Evolutionary conservation across 2,888 invertebrate genomes (phyloP).

Genomic region (Pherbina coryleti): DNA sequence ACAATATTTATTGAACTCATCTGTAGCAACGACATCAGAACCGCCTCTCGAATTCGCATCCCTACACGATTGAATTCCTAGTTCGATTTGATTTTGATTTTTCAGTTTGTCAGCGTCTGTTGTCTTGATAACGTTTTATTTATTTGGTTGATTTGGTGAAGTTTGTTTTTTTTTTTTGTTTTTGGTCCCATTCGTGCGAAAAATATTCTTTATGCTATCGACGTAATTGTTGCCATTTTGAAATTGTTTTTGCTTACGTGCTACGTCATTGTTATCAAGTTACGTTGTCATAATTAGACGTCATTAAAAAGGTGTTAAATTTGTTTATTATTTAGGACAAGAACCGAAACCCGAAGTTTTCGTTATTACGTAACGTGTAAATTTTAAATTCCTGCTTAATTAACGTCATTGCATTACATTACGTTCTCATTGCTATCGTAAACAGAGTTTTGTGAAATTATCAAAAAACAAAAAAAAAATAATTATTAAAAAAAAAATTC

Average conservation of each 20-base stretch:
- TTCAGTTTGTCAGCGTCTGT: conserved; percentile 69
- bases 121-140: conserved; percentile 67
- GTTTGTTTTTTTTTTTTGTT: conserved; percentile 38
- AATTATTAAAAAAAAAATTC: background rate
- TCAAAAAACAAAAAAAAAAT: background rate
- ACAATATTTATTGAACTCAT: conserved; percentile 17
- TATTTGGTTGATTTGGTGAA: conserved; percentile 41
- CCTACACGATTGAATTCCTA: conserved; percentile 39
- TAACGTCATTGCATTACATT: conserved; percentile 52
- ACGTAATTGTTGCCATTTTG: conserved; percentile 30
- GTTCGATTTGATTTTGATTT: conserved; percentile 39
- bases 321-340: too few species aligned
- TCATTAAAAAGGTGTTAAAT: too few species aligned
- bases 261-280: conserved; percentile 40
- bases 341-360: conserved; percentile 12
- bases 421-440: conserved; percentile 9
- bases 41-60: conserved; percentile 48
- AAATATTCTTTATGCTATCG: conserved; percentile 27
- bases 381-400: conserved; percentile 31
- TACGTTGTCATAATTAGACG: background rate
- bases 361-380: conserved; percentile 45
- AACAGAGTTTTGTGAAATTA: background rate
- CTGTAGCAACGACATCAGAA: conserved; percentile 36
- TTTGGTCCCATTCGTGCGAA: conserved; percentile 46
- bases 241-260: conserved; percentile 42